Conservation (phyloP, 2,888 invertebrate genomes). For the Leucoptera coffeella region DNA sequence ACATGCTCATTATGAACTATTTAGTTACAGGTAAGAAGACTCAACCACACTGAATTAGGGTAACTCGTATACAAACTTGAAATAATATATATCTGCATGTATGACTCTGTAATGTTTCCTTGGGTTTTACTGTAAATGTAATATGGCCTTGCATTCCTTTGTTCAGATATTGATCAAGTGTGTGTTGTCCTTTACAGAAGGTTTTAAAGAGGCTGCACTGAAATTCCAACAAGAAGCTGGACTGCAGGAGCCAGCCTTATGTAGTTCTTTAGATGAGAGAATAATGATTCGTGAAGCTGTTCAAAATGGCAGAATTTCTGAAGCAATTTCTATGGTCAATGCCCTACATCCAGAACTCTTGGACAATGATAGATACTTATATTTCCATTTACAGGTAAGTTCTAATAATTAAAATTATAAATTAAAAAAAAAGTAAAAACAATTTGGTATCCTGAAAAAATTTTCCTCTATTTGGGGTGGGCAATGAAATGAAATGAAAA, state of each 20-base stretch:
- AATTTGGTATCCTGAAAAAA: no score
- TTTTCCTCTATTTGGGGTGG: no score
- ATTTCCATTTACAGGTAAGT: conserved; percentile 85
- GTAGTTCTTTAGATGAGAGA: conserved; percentile 81
- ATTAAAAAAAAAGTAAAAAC: no score
- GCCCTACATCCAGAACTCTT: conserved; percentile 90
- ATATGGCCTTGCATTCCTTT: no score
- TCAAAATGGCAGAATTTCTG: conserved; percentile 85
- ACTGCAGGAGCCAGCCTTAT: conserved; percentile 40
- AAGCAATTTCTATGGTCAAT: conserved; percentile 91
- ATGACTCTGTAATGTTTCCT: no score
- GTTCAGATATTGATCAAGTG: no score
- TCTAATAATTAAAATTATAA: no score
- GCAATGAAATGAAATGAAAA: no score
- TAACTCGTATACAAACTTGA: no score
- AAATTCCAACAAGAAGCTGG: conserved; percentile 95
- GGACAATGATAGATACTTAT: conserved; percentile 91
- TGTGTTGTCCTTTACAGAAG: conserved; percentile 73
- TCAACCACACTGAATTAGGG: no score
- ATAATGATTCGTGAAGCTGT: conserved; percentile 92
- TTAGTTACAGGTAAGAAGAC: conserved; percentile 84
- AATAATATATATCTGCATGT: no score
- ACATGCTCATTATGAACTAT: conserved; percentile 97
- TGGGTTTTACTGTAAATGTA: no score
- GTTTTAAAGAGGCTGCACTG: conserved; percentile 94